phyloP scores from a whole-genome alignment of 2,113 vertebrate species.

The Microcebus tavaratra region DNA sequence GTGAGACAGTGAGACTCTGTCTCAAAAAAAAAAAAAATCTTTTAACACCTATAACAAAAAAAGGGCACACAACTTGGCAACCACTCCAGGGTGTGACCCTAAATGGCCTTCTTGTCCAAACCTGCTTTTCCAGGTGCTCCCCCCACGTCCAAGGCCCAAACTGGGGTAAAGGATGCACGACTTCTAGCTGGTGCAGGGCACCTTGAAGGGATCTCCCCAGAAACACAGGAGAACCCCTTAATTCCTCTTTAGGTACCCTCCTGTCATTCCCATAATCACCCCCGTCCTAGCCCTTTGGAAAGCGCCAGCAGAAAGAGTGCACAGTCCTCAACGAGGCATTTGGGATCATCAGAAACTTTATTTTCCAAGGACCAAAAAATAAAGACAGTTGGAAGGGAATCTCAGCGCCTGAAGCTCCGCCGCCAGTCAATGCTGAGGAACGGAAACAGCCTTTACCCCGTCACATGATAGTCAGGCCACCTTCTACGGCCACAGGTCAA shows the following conservation, averaged over 20 bases:
- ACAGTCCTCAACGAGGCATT: neutral
- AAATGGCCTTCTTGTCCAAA: neutral
- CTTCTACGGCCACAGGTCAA: neutral
- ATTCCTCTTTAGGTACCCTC: too few relatives aligned
- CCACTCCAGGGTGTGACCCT: neutral
- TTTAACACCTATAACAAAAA: neutral
- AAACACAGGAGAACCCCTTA: neutral
- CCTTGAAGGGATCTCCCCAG: neutral
- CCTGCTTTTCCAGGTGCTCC: neutral
- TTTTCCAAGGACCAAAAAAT: neutral
- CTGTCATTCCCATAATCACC: neutral
- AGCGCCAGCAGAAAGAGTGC: neutral
- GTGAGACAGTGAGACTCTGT: too few relatives aligned
- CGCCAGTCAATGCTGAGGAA: neutral
- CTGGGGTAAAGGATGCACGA: accelerated
- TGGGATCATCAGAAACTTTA: neutral
- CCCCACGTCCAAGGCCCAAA: neutral
- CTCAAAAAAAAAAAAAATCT: neutral
- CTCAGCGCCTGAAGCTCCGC: neutral
- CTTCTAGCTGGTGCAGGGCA: neutral
- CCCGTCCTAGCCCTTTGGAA: neutral
- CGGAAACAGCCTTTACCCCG: neutral
- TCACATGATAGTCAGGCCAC: neutral
- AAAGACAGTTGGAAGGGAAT: neutral
- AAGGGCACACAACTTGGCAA: neutral